These are phyloP conservation scores for Stichodactyla mertensii DNA, from an alignment of 64 coral and sea anemone genomes.

Conservation along the genomic window DNA sequence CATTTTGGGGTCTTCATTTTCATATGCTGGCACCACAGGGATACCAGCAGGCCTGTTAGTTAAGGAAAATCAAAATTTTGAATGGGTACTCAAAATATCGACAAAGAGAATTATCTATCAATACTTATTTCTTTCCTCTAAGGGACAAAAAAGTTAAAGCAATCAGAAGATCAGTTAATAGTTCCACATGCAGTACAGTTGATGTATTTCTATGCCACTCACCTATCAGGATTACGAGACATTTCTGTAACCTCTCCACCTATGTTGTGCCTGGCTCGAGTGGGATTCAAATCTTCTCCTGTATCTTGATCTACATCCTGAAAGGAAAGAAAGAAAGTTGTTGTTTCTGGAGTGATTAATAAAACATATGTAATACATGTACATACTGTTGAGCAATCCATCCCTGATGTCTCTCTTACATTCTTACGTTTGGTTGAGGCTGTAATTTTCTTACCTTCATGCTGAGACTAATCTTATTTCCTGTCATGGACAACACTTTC, in stretches of 20 bases:
- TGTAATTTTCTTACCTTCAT: slow-evolving; percentile 68
- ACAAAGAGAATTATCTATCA: too few relatives aligned
- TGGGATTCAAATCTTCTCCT: slow-evolving; percentile 96
- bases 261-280: slow-evolving; percentile 53
- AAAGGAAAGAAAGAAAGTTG: background rate
- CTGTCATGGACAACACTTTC: slow-evolving; percentile 93
- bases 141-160: too few relatives aligned
- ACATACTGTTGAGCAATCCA: too few relatives aligned
- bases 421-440: too few relatives aligned
- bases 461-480: slow-evolving; percentile 86
- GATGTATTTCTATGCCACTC: background rate
- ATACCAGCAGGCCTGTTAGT: slow-evolving; percentile 61
- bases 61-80: background rate
- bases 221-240: slow-evolving; percentile 92
- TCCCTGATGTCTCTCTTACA: too few relatives aligned
- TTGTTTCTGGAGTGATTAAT: too few relatives aligned
- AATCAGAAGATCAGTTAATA: too few relatives aligned
- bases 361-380: too few relatives aligned
- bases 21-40: slow-evolving; percentile 87
- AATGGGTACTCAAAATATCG: too few relatives aligned
- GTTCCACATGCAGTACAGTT: too few relatives aligned
- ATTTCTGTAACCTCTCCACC: slow-evolving; percentile 72
- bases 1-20: slow-evolving; percentile 72
- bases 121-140: too few relatives aligned
- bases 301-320: slow-evolving; percentile 97